These are phyloP conservation scores for Sinotaia quadrata DNA, from an alignment of 2,888 invertebrate species.

Conservation along the genomic window DNA sequence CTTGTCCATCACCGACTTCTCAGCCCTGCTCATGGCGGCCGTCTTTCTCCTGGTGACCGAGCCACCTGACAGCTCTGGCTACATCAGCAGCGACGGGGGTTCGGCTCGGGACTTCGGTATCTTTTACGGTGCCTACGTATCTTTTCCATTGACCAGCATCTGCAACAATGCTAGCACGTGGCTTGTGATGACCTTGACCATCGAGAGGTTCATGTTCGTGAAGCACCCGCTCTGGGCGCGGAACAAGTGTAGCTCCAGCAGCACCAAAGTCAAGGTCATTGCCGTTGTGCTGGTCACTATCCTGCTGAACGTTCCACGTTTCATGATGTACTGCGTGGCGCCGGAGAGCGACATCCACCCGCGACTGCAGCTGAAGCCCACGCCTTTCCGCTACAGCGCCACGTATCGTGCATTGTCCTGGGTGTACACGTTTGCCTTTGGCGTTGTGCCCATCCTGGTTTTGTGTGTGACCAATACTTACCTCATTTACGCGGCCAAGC, in stretches of 20 bases:
- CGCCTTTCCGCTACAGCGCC: slow-evolving; percentile 50
- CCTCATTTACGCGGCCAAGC: slow-evolving; percentile 56
- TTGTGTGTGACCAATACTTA: slow-evolving; percentile 56
- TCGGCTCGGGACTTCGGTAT: slow-evolving; percentile 48
- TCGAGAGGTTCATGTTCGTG: slow-evolving; percentile 63
- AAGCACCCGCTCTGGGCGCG: slow-evolving; percentile 63
- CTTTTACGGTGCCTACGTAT: slow-evolving; percentile 59
- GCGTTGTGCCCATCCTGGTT: slow-evolving; percentile 57
- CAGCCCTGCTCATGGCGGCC: slow-evolving; percentile 58
- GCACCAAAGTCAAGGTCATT: slow-evolving; percentile 55
- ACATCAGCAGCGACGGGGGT: slow-evolving; percentile 41
- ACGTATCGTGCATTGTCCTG: slow-evolving; percentile 49
- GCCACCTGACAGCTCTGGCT: not conserved
- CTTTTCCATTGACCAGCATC: slow-evolving; percentile 59
- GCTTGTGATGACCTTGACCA: slow-evolving; percentile 64
- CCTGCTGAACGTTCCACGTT: slow-evolving; percentile 61
- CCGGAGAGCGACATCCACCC: slow-evolving; percentile 10
- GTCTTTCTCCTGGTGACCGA: slow-evolving; percentile 41
- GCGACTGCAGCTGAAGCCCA: slow-evolving; percentile 38
- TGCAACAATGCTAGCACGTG: slow-evolving; percentile 63
- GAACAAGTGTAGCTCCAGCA: slow-evolving; percentile 55
- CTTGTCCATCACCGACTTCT: slow-evolving; percentile 60
- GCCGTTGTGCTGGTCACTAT: slow-evolving; percentile 49
- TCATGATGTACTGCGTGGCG: slow-evolving; percentile 49
- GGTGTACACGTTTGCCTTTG: slow-evolving; percentile 56